Evolutionary conservation across 2,797 vertebrate species (phyloP), one percentile per base, ranked within the genome.

Genomic region (Notolepis coatsorum): DNA sequence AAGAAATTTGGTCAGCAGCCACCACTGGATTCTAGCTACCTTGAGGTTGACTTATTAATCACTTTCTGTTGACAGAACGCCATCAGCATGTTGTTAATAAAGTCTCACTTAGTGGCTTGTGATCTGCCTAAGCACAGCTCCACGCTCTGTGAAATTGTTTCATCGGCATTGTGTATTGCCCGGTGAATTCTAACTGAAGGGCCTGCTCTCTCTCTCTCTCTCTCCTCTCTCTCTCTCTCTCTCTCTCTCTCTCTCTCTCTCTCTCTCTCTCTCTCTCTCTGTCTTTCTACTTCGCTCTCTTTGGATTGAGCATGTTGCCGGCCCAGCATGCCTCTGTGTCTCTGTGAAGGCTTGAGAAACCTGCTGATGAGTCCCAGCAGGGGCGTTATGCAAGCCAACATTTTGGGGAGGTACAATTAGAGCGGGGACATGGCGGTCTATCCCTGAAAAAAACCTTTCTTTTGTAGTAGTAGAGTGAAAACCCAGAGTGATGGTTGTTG

Each of bases 261-360:
- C 31, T 15, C 37, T 51, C 20, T 31, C 15, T 50, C 33, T 23
- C 63, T 68, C 33, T 24, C 15, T 21, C 18, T 12, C 17, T 61
- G 7, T 50, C 33, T 41, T 5, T 3, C 25, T 61, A 60, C 65
- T 66, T 69, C 59, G 43, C 50, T 64, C 50, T 64, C 21, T 77
- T 71, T 54, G 57, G 66, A n/a, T n/a, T 67, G 73, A n/a, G 52
- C 66, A 59, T 35, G 42, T 38, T 73, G 68, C 69, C 17, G 15
- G 53, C 65, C 17, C 70, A 80, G 63, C 72, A 53, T 77, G 68
- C 49, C 65, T 53, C 55, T 43, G 28, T 81, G 71, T 77, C 77
- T 77, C 65, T 65, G 53, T 82, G 71, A 68, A 77, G 78, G 82
- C 87, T 84, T 90, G 84, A 88, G 87, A 92, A 91, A 82, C 42